Evolutionary conservation across 2,113 vertebrate species (phyloP), one percentile per base, ranked within the genome.

Genomic region (Phasianus colchicus): DNA sequence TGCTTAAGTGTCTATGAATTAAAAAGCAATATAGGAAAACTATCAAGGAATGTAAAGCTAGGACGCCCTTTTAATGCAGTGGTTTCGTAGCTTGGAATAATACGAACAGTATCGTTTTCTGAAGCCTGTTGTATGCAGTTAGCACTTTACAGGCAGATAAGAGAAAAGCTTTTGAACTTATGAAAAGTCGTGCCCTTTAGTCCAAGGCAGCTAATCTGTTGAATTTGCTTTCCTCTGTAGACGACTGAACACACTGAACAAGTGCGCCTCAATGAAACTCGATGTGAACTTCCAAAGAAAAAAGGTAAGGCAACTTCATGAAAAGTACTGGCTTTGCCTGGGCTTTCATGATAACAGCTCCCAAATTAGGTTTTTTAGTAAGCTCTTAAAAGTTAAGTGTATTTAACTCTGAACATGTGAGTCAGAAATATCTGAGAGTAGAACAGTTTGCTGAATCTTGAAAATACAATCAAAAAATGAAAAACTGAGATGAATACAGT

Each of bases 181-280:
- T 0, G 64, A 89, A 55, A 89, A 86, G 58, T 83, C 77, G 8
- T 89, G 83, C 75, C 81, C 88, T 88, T 91, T 95, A 79, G 86
- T 95, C 86, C 76, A 80, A 64, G 57, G 9, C 60, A 95, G 42
- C 64, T 97, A 94, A 97, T 96, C 86, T 95, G 93, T 80, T 55
- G 74, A 30, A 96, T 97, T 97, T 96, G 81, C 89, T 97, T 98
- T 98, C 91, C 84, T 86, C 98, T 98, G 61, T 96, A 99, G 99
- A 96, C 99, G 99, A 83, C 98, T 99, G 86, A 98, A 99, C 96
- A 99, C 99, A 63, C 97, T 99, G 96, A 99, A 99, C 97, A 99
- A 99, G 98, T 99, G 99, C 94, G 98, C 99, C 98, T 99, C 99
- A 96, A 99, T 99, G 99, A 99, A 99, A 98, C 98, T 99, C 96